phyloP scores from a whole-genome alignment of 30 jellyfish, hydroid and myxozoan genomes.

The Pseudorhiza aurosa region DNA sequence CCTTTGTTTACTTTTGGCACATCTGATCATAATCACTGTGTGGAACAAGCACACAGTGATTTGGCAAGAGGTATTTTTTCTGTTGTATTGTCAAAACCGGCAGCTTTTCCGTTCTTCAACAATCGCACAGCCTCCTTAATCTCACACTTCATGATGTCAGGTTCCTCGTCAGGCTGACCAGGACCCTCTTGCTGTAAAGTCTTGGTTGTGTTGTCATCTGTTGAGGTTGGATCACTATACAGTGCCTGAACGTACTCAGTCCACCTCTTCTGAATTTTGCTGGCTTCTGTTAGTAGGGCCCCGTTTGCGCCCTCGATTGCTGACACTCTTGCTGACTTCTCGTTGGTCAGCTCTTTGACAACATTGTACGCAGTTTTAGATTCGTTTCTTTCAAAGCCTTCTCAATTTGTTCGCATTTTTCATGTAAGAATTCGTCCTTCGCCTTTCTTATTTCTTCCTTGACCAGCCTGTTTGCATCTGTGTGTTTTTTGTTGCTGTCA shows the following conservation, averaged over 20 bases:
- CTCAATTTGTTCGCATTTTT: slow-evolving; percentile 22
- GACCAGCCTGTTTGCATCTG: slow-evolving; percentile 22
- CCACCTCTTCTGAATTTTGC: slow-evolving; percentile 35
- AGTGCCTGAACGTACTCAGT: slow-evolving; percentile 34
- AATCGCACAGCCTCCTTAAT: slow-evolving; percentile 38
- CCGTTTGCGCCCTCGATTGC: slow-evolving; percentile 41
- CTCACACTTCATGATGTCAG: slow-evolving; percentile 31
- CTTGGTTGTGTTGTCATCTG: too few species aligned
- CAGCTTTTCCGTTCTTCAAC: slow-evolving; percentile 63
- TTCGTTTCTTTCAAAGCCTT: slow-evolving; percentile 20
- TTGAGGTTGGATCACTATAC: slow-evolving; percentile 35
- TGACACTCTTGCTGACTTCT: slow-evolving; percentile 37
- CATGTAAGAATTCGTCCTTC: slow-evolving; percentile 16
- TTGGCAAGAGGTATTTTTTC: too few species aligned
- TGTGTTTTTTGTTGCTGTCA: slow-evolving; percentile 36
- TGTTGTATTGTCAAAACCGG: slow-evolving; percentile 54
- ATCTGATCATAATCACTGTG: too few species aligned
- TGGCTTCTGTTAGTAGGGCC: slow-evolving; percentile 26
- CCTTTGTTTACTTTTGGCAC: too few species aligned
- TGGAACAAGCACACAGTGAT: too few species aligned
- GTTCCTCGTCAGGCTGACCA: slow-evolving; percentile 19
- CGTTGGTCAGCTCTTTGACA: too few species aligned
- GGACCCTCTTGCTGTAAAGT: slow-evolving; percentile 4
- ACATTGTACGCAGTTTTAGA: too few species aligned
- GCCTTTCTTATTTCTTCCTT: slow-evolving; percentile 31